Evolutionary conservation across 2,888 invertebrate species (phyloP), one percentile per base, ranked within the genome.

Genomic region (Monopis laevigella): DNA sequence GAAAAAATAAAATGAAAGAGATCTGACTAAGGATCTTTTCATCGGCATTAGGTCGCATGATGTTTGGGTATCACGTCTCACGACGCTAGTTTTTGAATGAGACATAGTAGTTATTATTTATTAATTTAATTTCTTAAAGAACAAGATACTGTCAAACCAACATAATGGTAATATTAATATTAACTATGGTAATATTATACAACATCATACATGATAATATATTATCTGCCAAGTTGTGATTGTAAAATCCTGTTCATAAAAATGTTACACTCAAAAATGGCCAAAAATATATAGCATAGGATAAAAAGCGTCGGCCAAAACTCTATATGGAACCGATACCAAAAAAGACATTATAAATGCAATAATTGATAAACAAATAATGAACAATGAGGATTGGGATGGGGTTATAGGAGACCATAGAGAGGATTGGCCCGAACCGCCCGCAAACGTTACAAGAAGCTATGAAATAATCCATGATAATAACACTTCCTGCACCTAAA

Each of bases 361-460:
- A 7, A 21, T 13, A 3, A 7, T 38, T 29, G 11, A 5, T 7
- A 12, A 5, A 16, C 11, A 3, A 35, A 4, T n/a, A 35, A 4
- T n/a, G 17, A 24, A 38, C 17, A 12, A 7, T n/a, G n/a, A n/a
- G 24, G 24, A 17, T 3, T 16, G 56, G 59, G 55, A 54, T 53
- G 48, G 49, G 55, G 43, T 47, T 51, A 41, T 48, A 44, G 49
- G 40, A 45, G 35, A 67, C 62, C 77, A 72, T 71, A 75, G 54
- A 78, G 80, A 78, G 77, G 66, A 67, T 77, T 78, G 80, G 78
- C 77, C 72, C 61, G 21, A 36, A 63, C 62, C 61, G 59, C 52
- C 53, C 65, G 62, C 65, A 51, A 51, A 68, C 67, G 57, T 54
- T 43, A 65, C 61, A 63, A 48, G 49, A 42, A 39, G 29, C 21